Evolutionary conservation across 2,888 invertebrate genomes (phyloP).

Genomic region (Gerris lacustris): DNA sequence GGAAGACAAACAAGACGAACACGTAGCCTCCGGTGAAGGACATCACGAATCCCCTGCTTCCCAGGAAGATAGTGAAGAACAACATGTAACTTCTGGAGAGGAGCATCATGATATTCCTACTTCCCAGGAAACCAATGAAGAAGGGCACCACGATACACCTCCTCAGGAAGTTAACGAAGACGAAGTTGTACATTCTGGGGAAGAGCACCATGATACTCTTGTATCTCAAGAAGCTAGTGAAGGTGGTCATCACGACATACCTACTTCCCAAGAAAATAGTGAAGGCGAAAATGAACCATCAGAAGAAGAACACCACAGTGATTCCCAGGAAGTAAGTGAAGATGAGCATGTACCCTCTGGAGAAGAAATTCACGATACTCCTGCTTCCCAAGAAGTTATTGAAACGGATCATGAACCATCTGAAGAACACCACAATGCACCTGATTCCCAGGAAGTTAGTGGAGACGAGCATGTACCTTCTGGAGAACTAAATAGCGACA

Average conservation of each 20-base stretch:
- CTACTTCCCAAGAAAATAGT: slow-evolving; percentile 13
- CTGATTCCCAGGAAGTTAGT: no score
- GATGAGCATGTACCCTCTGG: slow-evolving; percentile 21
- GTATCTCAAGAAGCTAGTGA: slow-evolving; percentile 13
- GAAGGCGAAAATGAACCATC: no score
- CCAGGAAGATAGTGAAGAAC: slow-evolving; percentile 12
- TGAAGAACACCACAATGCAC: background rate
- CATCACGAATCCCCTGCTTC: slow-evolving; percentile 11
- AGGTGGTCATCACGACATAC: background rate
- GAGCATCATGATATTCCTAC: slow-evolving; percentile 6
- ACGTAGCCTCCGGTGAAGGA: background rate
- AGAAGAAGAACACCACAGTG: background rate
- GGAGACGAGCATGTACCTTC: background rate
- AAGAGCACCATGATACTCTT: slow-evolving; percentile 6
- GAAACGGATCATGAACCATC: slow-evolving; percentile 9
- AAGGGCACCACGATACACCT: background rate
- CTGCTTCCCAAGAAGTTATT: slow-evolving; percentile 14
- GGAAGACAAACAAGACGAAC: slow-evolving; percentile 9
- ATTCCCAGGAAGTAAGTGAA: slow-evolving; percentile 21
- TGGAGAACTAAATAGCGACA: background rate
- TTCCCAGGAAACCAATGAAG: no score
- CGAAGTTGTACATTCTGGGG: slow-evolving; percentile 20
- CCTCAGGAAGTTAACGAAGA: slow-evolving; percentile 22
- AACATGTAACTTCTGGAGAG: slow-evolving; percentile 5
- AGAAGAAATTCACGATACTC: slow-evolving; percentile 8